A percentile compares a stretch with the other conserved stretches of the same genome.
Conservation (phyloP, 2,888 invertebrate genomes). For the Neocrepidodera transversa region DNA sequence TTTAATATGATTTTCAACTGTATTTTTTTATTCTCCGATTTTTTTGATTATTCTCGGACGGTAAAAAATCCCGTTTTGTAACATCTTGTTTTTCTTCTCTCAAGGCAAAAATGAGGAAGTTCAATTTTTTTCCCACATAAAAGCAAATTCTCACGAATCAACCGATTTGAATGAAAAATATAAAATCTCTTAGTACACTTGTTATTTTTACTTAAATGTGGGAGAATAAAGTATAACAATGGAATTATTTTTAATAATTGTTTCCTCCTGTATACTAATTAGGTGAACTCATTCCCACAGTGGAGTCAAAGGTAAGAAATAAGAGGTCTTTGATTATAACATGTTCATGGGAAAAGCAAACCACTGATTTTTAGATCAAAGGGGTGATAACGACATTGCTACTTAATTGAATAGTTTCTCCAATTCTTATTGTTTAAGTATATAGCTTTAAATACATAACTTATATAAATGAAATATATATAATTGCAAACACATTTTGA, state of each 20-base stretch:
- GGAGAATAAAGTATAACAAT: slow-evolving; percentile 57
- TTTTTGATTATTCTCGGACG: no score
- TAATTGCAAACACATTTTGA: no score
- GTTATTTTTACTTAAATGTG: slow-evolving; percentile 54
- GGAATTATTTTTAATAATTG: slow-evolving; percentile 59
- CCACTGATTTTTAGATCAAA: slow-evolving; percentile 28
- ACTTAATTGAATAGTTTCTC: slow-evolving; percentile 4
- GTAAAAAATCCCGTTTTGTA: background rate
- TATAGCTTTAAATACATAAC: no score
- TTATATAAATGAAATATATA: no score
- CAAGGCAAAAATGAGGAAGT: slow-evolving; percentile 38
- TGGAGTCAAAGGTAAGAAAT: slow-evolving; percentile 39
- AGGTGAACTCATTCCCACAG: slow-evolving; percentile 59
- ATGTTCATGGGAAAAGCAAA: slow-evolving; percentile 37
- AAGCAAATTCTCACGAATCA: slow-evolving; percentile 44
- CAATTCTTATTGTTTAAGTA: background rate
- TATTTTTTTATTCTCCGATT: no score
- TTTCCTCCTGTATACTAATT: slow-evolving; percentile 60
- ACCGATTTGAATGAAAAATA: slow-evolving; percentile 43
- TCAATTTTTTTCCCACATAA: slow-evolving; percentile 33
- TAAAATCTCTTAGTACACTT: slow-evolving; percentile 48
- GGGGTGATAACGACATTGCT: slow-evolving; percentile 18
- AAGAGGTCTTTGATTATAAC: slow-evolving; percentile 34
- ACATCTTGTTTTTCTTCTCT: background rate
- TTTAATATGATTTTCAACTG: no score